Evolutionary conservation across 2,113 vertebrate genomes (phyloP).

Genomic region (Psittacula cyanocephala): DNA sequence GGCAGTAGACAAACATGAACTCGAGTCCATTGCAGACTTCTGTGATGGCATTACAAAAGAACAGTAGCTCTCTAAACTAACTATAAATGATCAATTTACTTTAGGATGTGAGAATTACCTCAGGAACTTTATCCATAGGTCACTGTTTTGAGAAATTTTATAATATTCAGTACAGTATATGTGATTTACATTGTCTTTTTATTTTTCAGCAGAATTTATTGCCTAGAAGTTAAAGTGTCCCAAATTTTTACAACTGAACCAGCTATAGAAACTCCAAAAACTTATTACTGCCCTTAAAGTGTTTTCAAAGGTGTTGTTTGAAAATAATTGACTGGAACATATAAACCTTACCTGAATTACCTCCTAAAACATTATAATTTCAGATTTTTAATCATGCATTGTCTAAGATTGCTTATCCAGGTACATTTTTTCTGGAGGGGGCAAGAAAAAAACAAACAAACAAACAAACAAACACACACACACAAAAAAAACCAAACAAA

Average conservation of each 20-base stretch:
- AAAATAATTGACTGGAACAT: background rate
- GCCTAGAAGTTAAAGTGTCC: background rate
- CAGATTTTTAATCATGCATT: background rate
- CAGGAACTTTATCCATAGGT: background rate
- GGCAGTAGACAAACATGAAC: background rate
- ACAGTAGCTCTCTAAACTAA: background rate
- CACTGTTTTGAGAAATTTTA: background rate
- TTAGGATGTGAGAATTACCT: background rate
- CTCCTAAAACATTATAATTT: background rate
- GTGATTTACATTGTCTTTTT: background rate
- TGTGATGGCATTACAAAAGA: background rate
- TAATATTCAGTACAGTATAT: background rate
- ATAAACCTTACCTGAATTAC: background rate
- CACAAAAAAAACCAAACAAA: too few relatives aligned
- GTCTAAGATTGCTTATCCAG: background rate
- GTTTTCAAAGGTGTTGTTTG: background rate
- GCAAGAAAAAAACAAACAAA: accelerated
- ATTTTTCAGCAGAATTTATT: background rate
- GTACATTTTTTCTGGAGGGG: background rate
- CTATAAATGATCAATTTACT: background rate
- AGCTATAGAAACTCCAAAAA: background rate
- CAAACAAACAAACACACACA: too few relatives aligned
- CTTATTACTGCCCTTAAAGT: background rate
- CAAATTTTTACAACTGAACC: background rate
- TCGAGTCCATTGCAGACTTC: background rate